A percentile compares a stretch with the other conserved stretches of the same genome.
Evolutionary conservation across 2,113 vertebrate genomes (phyloP).

Genomic region (Odontesthes bonariensis): DNA sequence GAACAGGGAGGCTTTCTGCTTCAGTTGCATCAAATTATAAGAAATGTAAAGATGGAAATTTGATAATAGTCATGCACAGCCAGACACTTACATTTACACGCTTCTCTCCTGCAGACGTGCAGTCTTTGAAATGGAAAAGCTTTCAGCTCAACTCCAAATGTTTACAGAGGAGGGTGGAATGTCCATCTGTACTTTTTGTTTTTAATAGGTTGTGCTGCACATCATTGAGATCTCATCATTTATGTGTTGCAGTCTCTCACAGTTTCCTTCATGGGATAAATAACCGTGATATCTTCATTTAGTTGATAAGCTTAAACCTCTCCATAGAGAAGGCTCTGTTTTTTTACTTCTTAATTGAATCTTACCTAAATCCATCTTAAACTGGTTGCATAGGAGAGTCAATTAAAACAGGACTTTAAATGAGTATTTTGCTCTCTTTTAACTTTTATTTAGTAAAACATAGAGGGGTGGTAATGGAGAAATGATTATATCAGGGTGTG

Average conservation of each 20-base stretch:
- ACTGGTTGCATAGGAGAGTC: constrained; percentile 2
- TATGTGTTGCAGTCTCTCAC: neutral
- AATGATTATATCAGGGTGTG: constrained; percentile 43
- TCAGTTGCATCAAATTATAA: constrained; percentile 30
- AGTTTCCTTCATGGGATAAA: neutral
- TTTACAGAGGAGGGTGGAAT: constrained; percentile 49
- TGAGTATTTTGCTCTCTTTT: constrained; percentile 47
- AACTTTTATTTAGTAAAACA: constrained; percentile 50
- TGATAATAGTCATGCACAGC: constrained; percentile 30
- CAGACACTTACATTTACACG: constrained; percentile 19
- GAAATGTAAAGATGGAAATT: constrained; percentile 44
- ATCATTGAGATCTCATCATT: constrained; percentile 10
- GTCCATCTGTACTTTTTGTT: constrained; percentile 54
- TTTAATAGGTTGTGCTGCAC: constrained; percentile 26
- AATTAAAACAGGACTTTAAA: constrained; percentile 40
- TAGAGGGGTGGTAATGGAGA: constrained; percentile 44
- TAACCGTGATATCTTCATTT: constrained; percentile 12
- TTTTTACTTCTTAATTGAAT: constrained; percentile 19
- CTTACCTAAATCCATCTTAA: constrained; percentile 6
- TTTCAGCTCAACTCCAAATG: constrained; percentile 62
- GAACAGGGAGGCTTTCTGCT: constrained; percentile 13
- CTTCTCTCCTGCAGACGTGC: constrained; percentile 13
- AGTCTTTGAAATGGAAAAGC: constrained; percentile 67
- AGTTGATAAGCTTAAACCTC: constrained; percentile 10
- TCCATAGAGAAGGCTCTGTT: neutral